Conservation (phyloP, 1,140 invertebrate species). For the Chironomus striatipennis region DNA sequence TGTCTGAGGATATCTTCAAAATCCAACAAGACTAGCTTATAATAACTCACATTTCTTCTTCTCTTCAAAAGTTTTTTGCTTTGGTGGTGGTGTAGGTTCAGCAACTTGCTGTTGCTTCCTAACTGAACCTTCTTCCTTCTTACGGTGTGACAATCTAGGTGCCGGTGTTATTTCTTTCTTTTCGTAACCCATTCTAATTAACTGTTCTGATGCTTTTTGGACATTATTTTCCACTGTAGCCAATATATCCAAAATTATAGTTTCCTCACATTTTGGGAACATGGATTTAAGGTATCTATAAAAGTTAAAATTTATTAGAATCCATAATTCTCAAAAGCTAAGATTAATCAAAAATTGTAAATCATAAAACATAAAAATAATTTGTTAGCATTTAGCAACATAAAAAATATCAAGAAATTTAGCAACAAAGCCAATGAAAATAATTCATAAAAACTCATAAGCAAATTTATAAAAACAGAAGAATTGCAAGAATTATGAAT, state of each 20-base stretch:
- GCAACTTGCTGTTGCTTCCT: constrained; percentile 41
- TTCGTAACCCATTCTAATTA: constrained; percentile 69
- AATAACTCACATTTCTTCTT: constrained; percentile 57
- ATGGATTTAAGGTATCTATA: constrained; percentile 80
- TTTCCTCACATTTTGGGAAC: constrained; percentile 85
- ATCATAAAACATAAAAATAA: neutral
- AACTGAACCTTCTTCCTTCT: constrained; percentile 45
- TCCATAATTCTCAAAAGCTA: no score
- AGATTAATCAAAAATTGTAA: neutral
- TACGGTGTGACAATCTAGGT: constrained; percentile 36
- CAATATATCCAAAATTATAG: constrained; percentile 73
- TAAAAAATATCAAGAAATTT: neutral
- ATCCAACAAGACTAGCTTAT: no score
- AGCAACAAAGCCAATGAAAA: neutral
- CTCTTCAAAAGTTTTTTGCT: constrained; percentile 57
- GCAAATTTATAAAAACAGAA: neutral
- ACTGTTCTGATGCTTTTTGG: constrained; percentile 69
- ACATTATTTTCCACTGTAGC: constrained; percentile 82
- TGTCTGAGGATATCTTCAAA: no score
- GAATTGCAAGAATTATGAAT: neutral
- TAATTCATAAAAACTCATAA: neutral
- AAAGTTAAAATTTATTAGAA: neutral
- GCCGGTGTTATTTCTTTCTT: constrained; percentile 57
- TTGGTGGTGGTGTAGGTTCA: constrained; percentile 42
- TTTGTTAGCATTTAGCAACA: neutral